Base-by-base conservation (phyloP, 2,888 invertebrate genomes). In the Phorcus lineatus region DNA sequence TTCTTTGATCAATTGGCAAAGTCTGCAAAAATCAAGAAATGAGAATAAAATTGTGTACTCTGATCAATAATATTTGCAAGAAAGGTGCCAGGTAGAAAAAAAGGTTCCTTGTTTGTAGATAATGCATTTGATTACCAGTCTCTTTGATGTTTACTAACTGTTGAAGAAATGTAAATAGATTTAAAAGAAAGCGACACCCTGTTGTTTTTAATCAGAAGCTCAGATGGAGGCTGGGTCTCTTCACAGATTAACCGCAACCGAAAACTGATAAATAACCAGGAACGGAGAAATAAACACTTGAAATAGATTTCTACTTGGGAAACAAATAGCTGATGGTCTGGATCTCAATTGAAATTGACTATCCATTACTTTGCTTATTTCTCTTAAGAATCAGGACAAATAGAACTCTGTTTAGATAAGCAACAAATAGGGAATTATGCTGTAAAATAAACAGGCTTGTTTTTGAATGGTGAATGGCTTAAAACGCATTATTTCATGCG, bases 351-450 rank as follows among this genome's bases (percentile, higher is more conserved):
- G 70, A 31, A 36, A 40, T 70, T 70, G 70, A 31, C 40, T 31
- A 70, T 70, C 36, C 19, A 70, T 70, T 36, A 1, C n/a, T 70
- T 40, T 40, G 28, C 31, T 36, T 36, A 22, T 70, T 31, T 70
- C 70, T 31, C 67, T 67, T 67, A 67, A 67, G 67, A 57, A 70
- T 70, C 3, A 36, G 70, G 7, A 70, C 36, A 70, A 70, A 70
- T 24, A 70, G 47, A 47, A 47, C 13, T 47, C 47, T 47, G 47
- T 47, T 47, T 47, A 47, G 47, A 47, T 9, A 47, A 47, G 47
- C 47, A 47, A 47, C 47, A 47, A 47, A 47, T 11, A 47, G 9
- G 13, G 47, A 47, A 47, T 47, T 47, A 47, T 47, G 1, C 47
- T 47, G 9, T 11, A 47, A 47, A 47, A 47, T 11, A 47, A 47